Evolutionary conservation across 2,113 vertebrate genomes (phyloP), one percentile per base, ranked within the genome.

Genomic region (Nibea albiflora): DNA sequence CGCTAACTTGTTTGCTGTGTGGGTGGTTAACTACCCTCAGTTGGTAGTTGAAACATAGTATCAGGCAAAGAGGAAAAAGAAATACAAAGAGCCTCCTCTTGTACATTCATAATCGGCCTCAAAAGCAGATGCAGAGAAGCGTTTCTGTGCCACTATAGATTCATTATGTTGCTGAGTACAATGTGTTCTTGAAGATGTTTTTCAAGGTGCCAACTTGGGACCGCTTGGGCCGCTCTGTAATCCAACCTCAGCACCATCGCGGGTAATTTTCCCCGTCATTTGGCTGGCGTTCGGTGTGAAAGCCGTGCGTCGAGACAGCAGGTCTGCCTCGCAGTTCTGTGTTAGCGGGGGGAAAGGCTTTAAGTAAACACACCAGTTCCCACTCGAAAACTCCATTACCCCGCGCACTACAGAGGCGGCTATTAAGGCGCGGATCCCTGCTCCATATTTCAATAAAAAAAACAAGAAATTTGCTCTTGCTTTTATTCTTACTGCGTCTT

Each of bases 251-350:
- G 77, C 79, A 1, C 62, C 76, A 50, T 61, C 26, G 61, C 50
- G 78, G 76, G 78, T 81, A 52, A 83, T 85, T 85, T 89, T 79
- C 85, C 73, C 71, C 61, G 24, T 78, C 81, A 62, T 84, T 90
- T 90, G 87, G 87, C 87, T 71, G 87, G 76, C 66, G 31, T 69
- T 77, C 4, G 49, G 81, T 79, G 81, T 84, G 84, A 84, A 71
- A 74, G 83, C 52, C 12, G 78, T 5, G 74, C 44, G 72, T 26
- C 64, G 76, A 83, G 91, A 88, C 91, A 87, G 88, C 86, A 84
- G 88, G 91, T 88, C 88, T 90, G 86, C 84, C 84, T 89, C 68
- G 31, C 89, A 90, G 89, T 75, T 83, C 80, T 56, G 76, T 74
- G 91, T 73, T 49, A 83, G 86, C 73, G 35, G 71, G 71, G 62